phyloP scores from a whole-genome alignment of 2,797 vertebrate species.

The Pygocentrus nattereri region DNA sequence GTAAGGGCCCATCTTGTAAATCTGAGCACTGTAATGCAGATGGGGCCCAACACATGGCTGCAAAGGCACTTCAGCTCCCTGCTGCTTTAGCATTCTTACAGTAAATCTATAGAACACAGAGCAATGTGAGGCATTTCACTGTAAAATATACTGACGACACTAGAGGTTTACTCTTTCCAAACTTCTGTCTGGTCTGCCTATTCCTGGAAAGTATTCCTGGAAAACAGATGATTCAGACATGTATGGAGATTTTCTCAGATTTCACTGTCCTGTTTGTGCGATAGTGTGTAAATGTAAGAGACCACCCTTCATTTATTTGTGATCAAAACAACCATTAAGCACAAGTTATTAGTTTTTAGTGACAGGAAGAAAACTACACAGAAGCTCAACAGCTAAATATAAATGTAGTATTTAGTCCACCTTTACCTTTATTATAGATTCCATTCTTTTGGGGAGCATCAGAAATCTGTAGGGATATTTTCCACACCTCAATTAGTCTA shows the following conservation, averaged over 20 bases:
- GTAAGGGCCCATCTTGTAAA: slow-evolving; percentile 37
- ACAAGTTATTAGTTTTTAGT: no score
- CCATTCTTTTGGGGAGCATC: no score
- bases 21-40: slow-evolving; percentile 57
- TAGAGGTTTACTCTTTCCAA: slow-evolving; percentile 59
- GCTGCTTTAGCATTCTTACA: slow-evolving; percentile 41
- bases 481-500: no score
- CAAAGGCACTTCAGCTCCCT: slow-evolving; percentile 41
- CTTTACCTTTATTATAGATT: no score
- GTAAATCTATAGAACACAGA: slow-evolving; percentile 59
- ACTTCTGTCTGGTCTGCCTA: slow-evolving; percentile 39
- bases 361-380: no score
- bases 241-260: background rate
- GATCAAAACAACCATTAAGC: no score
- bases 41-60: slow-evolving; percentile 57
- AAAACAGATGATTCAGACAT: slow-evolving; percentile 34
- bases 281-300: no score
- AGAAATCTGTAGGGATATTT: no score
- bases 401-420: no score
- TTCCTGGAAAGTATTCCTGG: slow-evolving; percentile 55
- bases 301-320: no score
- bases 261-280: background rate
- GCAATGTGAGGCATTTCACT: slow-evolving; percentile 66
- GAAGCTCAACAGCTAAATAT: no score
- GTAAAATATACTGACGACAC: slow-evolving; percentile 62